Percentiles rank a stretch among this genome's conserved stretches.
These are phyloP conservation scores for Pangasius macronema DNA, from an alignment of 2,797 vertebrate species.

Conservation along the genomic window DNA sequence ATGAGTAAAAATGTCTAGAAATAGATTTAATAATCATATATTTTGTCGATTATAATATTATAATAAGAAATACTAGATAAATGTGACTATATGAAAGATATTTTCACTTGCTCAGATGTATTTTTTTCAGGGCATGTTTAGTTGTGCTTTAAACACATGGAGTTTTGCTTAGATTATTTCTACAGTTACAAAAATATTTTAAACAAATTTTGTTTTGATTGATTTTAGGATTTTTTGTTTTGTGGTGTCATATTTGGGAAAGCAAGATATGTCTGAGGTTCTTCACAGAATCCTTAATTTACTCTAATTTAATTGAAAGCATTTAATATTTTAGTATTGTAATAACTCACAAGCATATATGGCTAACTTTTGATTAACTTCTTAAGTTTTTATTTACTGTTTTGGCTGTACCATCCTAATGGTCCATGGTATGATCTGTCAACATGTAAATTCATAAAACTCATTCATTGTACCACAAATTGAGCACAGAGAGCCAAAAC, in stretches of 20 bases:
- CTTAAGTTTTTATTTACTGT: background rate
- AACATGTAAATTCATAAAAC: background rate
- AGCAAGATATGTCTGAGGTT: background rate
- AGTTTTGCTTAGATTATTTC: background rate
- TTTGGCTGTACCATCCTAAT: background rate
- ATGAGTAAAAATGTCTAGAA: background rate
- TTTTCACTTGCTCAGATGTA: background rate
- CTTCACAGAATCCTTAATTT: background rate
- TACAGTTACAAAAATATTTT: background rate
- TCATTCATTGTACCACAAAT: background rate
- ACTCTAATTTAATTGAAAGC: background rate
- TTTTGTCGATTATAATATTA: background rate
- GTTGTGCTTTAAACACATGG: background rate
- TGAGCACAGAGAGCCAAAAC: slow-evolving; percentile 32
- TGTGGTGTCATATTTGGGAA: background rate
- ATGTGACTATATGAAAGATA: background rate
- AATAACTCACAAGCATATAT: background rate
- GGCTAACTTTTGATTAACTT: background rate
- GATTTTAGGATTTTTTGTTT: background rate
- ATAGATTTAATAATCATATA: background rate
- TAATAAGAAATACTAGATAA: background rate
- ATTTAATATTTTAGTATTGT: background rate
- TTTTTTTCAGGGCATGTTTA: background rate
- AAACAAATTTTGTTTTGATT: background rate
- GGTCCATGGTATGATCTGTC: background rate